These are phyloP conservation scores for Watsonalla cultraria DNA, from an alignment of 2,888 invertebrate species.

Conservation along the genomic window DNA sequence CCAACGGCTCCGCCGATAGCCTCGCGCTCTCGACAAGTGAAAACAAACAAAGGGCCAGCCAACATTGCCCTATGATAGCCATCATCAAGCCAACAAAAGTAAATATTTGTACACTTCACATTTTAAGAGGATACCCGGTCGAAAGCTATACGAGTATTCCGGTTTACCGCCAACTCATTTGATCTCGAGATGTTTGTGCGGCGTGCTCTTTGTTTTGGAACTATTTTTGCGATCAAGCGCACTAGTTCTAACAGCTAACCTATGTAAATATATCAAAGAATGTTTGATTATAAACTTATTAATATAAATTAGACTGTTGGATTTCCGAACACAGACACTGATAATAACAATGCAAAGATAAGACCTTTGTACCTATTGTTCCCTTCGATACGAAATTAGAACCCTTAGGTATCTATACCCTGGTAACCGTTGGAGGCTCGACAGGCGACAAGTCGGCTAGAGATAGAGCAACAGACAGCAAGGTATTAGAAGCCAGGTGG, in stretches of 20 bases:
- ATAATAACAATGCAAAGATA: too few relatives aligned
- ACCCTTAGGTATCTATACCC: too few relatives aligned
- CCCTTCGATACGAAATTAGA: too few relatives aligned
- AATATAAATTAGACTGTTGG: too few relatives aligned
- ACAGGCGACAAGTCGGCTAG: neutral
- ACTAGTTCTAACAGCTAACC: too few relatives aligned
- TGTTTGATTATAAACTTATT: too few relatives aligned
- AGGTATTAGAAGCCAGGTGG: slow-evolving; percentile 1
- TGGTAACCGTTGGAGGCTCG: too few relatives aligned
- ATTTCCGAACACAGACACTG: too few relatives aligned
- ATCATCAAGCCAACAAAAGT: slow-evolving; percentile 35
- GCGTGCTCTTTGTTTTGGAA: too few relatives aligned
- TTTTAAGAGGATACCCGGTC: slow-evolving; percentile 20
- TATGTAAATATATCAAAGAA: too few relatives aligned
- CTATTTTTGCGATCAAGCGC: too few relatives aligned
- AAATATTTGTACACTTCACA: slow-evolving; percentile 39
- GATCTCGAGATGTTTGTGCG: neutral
- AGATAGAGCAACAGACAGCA: neutral
- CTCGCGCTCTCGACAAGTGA: slow-evolving; percentile 34
- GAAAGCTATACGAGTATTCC: neutral
- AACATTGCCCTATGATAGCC: slow-evolving; percentile 46
- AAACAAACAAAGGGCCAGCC: slow-evolving; percentile 44
- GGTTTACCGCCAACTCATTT: neutral
- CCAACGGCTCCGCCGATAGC: slow-evolving; percentile 51
- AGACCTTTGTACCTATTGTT: too few relatives aligned